Evolutionary conservation across 2,113 vertebrate genomes (phyloP).

Genomic region (Ceuthmochares aereus): DNA sequence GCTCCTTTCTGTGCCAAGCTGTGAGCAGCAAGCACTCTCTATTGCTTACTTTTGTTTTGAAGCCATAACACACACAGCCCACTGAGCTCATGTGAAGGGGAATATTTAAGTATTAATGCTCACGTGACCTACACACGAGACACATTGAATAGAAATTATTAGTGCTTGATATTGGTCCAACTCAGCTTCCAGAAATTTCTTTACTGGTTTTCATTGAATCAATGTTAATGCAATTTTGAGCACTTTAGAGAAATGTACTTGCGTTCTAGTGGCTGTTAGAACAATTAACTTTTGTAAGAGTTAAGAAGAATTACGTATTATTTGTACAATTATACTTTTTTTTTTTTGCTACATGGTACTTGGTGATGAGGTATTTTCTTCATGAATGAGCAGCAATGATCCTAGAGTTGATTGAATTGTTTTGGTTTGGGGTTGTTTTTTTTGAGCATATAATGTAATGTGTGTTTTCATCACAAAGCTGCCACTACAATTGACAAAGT

Average conservation of each 20-base stretch:
- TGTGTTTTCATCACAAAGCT: neutral
- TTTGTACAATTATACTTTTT: neutral
- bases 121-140: neutral
- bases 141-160: neutral
- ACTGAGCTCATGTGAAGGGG: neutral
- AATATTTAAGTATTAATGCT: neutral
- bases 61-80: neutral
- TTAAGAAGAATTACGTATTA: neutral
- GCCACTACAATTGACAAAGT: neutral
- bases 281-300: neutral
- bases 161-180: neutral
- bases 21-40: neutral
- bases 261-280: neutral
- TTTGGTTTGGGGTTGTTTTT: neutral
- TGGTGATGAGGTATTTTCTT: neutral
- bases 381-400: neutral
- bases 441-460: neutral
- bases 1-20: neutral
- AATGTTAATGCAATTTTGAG: neutral
- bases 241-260: neutral
- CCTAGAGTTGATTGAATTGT: neutral
- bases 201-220: neutral
- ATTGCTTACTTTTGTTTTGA: neutral
- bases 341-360: neutral
- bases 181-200: neutral